A percentile compares a stretch with the other conserved stretches of the same genome.
Evolutionary conservation across 2,113 vertebrate species (phyloP).

Genomic region (Oncorhynchus clarkii): DNA sequence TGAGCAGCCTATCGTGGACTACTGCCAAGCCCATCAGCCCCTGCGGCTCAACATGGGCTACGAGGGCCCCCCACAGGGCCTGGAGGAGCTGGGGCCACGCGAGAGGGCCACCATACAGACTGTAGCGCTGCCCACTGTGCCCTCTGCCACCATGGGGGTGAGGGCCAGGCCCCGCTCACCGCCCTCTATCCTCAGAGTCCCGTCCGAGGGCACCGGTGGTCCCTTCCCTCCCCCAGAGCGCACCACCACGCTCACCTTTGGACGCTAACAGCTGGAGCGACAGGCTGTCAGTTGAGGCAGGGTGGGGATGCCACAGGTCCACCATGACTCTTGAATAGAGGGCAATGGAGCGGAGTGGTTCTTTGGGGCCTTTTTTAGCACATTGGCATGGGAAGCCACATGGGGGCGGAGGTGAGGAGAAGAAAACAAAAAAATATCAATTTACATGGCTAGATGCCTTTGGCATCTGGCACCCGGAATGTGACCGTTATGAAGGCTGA

Average conservation of each 20-base stretch:
- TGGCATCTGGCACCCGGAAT: slow-evolving; percentile 29
- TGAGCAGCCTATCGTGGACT: slow-evolving; percentile 79
- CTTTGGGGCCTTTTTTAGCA: slow-evolving; percentile 54
- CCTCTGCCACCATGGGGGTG: slow-evolving; percentile 52
- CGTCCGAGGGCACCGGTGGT: slow-evolving; percentile 54
- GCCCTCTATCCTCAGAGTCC: slow-evolving; percentile 60
- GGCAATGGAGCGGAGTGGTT: slow-evolving; percentile 50
- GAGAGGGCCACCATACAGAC: slow-evolving; percentile 75
- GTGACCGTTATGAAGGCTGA: slow-evolving; percentile 17
- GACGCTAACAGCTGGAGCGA: slow-evolving; percentile 60
- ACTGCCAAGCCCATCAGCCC: slow-evolving; percentile 81
- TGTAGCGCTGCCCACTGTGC: slow-evolving; percentile 70
- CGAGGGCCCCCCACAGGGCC: slow-evolving; percentile 71
- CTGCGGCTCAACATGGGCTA: slow-evolving; percentile 78
- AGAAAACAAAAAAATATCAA: not conserved
- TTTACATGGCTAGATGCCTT: slow-evolving; percentile 34
- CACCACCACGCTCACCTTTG: slow-evolving; percentile 73
- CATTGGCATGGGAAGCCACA: slow-evolving; percentile 25
- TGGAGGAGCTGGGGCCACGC: slow-evolving; percentile 70
- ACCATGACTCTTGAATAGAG: slow-evolving; percentile 42
- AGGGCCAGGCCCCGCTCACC: slow-evolving; percentile 66
- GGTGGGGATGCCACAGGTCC: slow-evolving; percentile 29
- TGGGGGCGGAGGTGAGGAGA: slow-evolving; percentile 19
- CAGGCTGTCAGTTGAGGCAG: slow-evolving; percentile 22
- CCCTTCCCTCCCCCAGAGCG: slow-evolving; percentile 65